phyloP scores from a whole-genome alignment of 1,140 invertebrate genomes.

The Micrasema longulum region DNA sequence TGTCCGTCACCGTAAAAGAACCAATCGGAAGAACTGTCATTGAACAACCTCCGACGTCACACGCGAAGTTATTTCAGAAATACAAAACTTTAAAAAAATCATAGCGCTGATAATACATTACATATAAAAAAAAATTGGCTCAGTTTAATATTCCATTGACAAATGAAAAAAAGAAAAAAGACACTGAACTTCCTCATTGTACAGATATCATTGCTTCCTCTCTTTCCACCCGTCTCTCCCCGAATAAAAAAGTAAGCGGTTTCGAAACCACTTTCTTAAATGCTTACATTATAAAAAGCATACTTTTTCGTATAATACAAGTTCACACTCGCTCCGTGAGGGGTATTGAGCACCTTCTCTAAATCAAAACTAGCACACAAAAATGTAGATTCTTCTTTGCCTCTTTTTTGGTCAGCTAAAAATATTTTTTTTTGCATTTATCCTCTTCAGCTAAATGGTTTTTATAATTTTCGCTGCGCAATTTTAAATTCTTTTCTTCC shows the following conservation, averaged over 20 bases:
- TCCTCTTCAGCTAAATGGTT: neutral
- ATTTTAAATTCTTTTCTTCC: slow-evolving; percentile 3
- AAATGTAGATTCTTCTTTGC: neutral
- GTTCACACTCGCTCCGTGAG: slow-evolving; percentile 9
- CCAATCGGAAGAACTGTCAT: no score
- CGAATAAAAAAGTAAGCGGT: slow-evolving; percentile 9
- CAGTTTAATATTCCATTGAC: no score
- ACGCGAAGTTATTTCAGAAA: no score
- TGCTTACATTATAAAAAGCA: slow-evolving; percentile 6
- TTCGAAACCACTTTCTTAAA: slow-evolving; percentile 9
- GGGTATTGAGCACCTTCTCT: slow-evolving; percentile 6
- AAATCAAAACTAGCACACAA: slow-evolving; percentile 4
- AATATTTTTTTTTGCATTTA: neutral
- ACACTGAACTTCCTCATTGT: no score
- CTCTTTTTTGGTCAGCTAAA: neutral
- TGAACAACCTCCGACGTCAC: no score
- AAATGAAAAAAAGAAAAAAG: no score
- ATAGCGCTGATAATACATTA: no score
- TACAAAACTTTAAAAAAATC: no score
- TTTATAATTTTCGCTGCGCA: neutral
- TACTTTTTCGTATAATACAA: slow-evolving; percentile 9
- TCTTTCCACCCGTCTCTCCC: slow-evolving; percentile 16
- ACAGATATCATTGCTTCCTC: slow-evolving; percentile 13
- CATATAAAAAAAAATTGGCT: no score
- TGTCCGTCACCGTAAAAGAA: no score